Evolutionary conservation across 1,140 invertebrate genomes (phyloP).

Genomic region (Hycleus cichorii): DNA sequence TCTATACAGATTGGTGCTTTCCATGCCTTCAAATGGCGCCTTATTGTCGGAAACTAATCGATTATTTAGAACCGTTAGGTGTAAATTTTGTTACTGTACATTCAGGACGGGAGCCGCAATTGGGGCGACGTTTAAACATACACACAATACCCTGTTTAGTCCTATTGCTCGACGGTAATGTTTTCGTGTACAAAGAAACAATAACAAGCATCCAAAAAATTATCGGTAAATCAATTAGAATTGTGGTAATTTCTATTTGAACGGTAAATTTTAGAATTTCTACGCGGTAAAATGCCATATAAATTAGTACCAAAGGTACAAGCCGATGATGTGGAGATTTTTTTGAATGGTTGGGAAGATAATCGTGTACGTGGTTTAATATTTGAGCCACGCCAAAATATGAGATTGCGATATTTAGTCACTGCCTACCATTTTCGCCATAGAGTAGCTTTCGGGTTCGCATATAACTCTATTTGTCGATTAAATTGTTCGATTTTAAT

Average conservation of each 20-base stretch:
- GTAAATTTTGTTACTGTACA: conserved; percentile 73
- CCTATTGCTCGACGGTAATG: conserved; percentile 71
- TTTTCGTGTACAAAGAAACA: conserved; percentile 72
- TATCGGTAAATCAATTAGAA: conserved; percentile 48
- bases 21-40: conserved; percentile 78
- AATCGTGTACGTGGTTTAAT: conserved; percentile 85
- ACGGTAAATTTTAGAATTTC: conserved; percentile 58
- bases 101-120: conserved; percentile 65
- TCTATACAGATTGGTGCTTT: conserved; percentile 92
- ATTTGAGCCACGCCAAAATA: conserved; percentile 68
- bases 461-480: not conserved
- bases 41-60: conserved; percentile 71
- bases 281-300: conserved; percentile 75
- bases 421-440: conserved; percentile 79
- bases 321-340: conserved; percentile 66
- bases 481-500: not conserved
- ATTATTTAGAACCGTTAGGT: conserved; percentile 74
- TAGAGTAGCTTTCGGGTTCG: conserved; percentile 77
- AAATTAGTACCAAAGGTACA: conserved; percentile 65
- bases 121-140: conserved; percentile 71
- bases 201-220: conserved; percentile 70
- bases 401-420: conserved; percentile 79
- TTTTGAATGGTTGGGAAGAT: conserved; percentile 82
- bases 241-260: not conserved
- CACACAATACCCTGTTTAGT: conserved; percentile 73